These are phyloP conservation scores for Fistularia tabacaria DNA, from an alignment of 2,797 vertebrate genomes.

Conservation along the genomic window DNA sequence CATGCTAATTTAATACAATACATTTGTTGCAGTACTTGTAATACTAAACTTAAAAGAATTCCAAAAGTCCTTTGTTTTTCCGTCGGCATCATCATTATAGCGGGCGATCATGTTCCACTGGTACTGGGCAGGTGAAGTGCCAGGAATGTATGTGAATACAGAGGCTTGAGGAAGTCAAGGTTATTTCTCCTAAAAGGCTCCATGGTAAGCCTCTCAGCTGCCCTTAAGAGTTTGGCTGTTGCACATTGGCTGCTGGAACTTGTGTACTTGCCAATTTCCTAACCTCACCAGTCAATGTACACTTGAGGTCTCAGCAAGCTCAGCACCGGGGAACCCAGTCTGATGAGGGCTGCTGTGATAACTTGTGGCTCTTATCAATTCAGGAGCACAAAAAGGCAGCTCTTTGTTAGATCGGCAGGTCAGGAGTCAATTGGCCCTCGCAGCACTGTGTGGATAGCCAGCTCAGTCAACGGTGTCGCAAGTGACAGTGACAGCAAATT, in stretches of 20 bases:
- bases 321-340: constrained; percentile 57
- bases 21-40: too few relatives aligned
- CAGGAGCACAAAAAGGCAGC: constrained; percentile 51
- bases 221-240: constrained; percentile 22
- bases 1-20: too few relatives aligned
- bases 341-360: constrained; percentile 38
- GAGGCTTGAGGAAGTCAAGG: too few relatives aligned
- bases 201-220: constrained; percentile 18
- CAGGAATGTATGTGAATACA: too few relatives aligned
- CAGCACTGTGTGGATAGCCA: constrained; percentile 54
- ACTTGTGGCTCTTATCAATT: constrained; percentile 61
- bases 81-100: too few relatives aligned
- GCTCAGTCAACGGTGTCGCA: constrained; percentile 62
- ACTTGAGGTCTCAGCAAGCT: constrained; percentile 46
- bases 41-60: too few relatives aligned
- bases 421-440: constrained; percentile 64
- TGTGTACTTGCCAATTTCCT: constrained; percentile 42
- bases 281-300: constrained; percentile 46
- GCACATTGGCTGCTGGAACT: constrained; percentile 27
- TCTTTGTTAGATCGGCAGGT: constrained; percentile 52
- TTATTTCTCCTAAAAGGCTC: too few relatives aligned
- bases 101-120: too few relatives aligned
- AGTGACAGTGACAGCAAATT: constrained; percentile 44
- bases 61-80: too few relatives aligned
- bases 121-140: too few relatives aligned